phyloP scores from a whole-genome alignment of 2,888 invertebrate species.

The Amphipoea oculea region DNA sequence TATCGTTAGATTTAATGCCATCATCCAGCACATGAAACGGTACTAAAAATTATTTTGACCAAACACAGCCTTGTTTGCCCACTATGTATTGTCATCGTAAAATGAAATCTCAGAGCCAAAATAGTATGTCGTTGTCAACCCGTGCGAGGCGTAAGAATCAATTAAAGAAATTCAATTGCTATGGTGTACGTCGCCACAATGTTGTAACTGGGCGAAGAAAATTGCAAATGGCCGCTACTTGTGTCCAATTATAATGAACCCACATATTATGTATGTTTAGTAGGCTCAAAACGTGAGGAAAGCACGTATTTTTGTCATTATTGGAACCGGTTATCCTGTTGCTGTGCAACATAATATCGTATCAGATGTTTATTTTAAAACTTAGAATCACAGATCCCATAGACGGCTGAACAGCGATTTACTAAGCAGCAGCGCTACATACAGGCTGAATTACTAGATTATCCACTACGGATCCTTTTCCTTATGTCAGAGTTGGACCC shows the following conservation, averaged over 20 bases:
- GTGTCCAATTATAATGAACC: conserved; percentile 23
- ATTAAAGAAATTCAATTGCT: conserved; percentile 40
- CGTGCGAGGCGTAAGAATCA: conserved; percentile 25
- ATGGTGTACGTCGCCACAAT: conserved; percentile 16
- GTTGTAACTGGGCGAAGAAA: conserved; percentile 39
- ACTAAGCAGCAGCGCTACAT: not conserved
- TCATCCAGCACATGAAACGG: conserved; percentile 33
- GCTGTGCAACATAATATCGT: conserved; percentile 19
- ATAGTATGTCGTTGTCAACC: conserved; percentile 11
- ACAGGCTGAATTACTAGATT: not conserved
- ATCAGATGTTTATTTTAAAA: conserved; percentile 8
- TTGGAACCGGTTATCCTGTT: not conserved
- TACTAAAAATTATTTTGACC: conserved; percentile 21
- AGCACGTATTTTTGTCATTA: conserved; percentile 38
- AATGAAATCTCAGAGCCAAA: conserved; percentile 24
- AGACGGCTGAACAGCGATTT: not conserved
- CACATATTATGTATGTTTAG: not conserved
- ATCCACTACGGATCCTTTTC: not conserved
- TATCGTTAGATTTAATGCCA: conserved; percentile 30
- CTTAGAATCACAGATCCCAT: not conserved
- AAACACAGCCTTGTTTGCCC: conserved; percentile 8
- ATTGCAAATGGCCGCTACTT: conserved; percentile 45
- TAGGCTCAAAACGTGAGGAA: conserved; percentile 33
- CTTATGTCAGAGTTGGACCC: not conserved
- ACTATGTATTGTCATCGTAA: conserved; percentile 22